A percentile compares a stretch with the other conserved stretches of the same genome.
phyloP scores from a whole-genome alignment of 2,888 invertebrate genomes.

The Dione vanillae region DNA sequence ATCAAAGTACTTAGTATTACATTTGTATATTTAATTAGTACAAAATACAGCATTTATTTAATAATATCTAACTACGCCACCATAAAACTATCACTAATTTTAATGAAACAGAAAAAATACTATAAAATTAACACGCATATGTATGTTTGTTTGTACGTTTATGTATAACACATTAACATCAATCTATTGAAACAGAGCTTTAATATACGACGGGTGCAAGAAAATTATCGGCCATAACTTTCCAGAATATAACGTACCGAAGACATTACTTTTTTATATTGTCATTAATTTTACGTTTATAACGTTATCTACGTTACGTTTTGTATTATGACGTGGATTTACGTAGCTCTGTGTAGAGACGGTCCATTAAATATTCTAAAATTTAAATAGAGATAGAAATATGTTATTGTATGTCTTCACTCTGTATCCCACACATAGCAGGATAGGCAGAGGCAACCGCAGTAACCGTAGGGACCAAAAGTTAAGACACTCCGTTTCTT shows the following conservation, averaged over 20 bases:
- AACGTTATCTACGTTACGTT: slow-evolving; percentile 18
- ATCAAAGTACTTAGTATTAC: too few relatives aligned
- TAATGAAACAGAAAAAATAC: too few relatives aligned
- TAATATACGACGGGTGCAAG: slow-evolving; percentile 19
- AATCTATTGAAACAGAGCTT: slow-evolving; percentile 15
- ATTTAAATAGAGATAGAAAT: background rate
- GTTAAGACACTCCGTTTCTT: too few relatives aligned
- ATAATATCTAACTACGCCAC: too few relatives aligned
- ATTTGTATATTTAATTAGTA: too few relatives aligned
- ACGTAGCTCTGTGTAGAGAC: background rate
- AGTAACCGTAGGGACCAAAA: too few relatives aligned
- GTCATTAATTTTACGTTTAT: slow-evolving; percentile 21
- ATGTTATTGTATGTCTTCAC: too few relatives aligned
- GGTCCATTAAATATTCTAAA: background rate
- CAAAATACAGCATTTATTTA: too few relatives aligned
- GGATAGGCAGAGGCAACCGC: too few relatives aligned
- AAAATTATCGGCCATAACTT: slow-evolving; percentile 17
- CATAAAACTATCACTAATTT: too few relatives aligned
- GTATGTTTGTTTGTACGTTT: background rate
- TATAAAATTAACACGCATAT: too few relatives aligned
- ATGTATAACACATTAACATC: background rate
- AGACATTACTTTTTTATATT: slow-evolving; percentile 19
- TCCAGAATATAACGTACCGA: slow-evolving; percentile 13
- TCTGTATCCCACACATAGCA: too few relatives aligned
- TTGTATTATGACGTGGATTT: slow-evolving; percentile 18